Conservation (phyloP, 1,140 invertebrate species). For the Drosophila mojavensis region DNA sequence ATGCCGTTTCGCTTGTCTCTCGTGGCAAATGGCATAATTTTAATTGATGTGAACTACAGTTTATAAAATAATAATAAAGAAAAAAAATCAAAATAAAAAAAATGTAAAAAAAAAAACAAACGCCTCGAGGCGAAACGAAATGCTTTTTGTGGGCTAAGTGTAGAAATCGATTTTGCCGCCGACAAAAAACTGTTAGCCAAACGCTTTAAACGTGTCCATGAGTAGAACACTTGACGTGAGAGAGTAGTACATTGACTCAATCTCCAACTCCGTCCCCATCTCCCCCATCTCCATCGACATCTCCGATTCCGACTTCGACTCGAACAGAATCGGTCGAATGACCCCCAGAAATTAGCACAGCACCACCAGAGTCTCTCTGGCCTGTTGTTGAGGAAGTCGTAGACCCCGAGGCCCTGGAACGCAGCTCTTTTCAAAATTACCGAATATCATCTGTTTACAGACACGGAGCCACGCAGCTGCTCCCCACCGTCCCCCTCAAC, state of each 20-base stretch:
- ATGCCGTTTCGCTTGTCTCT: not conserved
- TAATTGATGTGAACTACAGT: constrained; percentile 41
- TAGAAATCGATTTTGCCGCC: constrained; percentile 35
- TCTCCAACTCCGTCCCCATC: not conserved
- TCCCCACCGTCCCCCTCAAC: not conserved
- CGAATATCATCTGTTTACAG: not conserved
- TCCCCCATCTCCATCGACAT: not conserved
- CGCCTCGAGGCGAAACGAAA: constrained; percentile 22
- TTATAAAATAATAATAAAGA: not conserved
- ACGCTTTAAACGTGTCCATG: constrained; percentile 35
- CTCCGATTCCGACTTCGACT: not conserved
- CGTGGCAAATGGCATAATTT: constrained; percentile 42
- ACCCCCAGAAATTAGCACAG: constrained; percentile 24
- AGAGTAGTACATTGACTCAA: constrained; percentile 2
- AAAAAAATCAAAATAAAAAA: not conserved
- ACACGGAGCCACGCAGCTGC: too few relatives aligned
- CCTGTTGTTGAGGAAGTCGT: constrained; percentile 23
- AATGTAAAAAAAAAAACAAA: not conserved
- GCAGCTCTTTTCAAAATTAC: not conserved
- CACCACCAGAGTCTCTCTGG: constrained; percentile 1
- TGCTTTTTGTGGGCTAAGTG: constrained; percentile 37
- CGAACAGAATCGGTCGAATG: constrained; percentile 5
- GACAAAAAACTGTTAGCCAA: constrained; percentile 42
- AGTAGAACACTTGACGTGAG: constrained; percentile 40
- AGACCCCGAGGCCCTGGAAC: constrained; percentile 16